phyloP scores from a whole-genome alignment of 2,888 invertebrate species.

The Hyppa rectilinea region DNA sequence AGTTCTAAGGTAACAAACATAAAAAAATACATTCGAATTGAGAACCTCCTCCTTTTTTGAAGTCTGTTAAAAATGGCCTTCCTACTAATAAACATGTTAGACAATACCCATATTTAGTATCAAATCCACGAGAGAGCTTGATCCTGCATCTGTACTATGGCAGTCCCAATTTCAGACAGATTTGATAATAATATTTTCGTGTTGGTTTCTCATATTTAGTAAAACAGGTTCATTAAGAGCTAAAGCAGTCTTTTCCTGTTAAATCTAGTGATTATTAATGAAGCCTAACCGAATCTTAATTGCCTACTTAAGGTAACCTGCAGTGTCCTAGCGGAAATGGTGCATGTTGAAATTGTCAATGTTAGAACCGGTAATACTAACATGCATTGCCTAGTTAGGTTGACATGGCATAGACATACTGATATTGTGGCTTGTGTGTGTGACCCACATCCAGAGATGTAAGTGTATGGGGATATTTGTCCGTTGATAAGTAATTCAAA shows the following conservation, averaged over 20 bases:
- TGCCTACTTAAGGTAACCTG: conserved; percentile 12
- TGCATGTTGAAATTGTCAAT: conserved; percentile 51
- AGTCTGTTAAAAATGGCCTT: not conserved
- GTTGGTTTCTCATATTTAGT: not conserved
- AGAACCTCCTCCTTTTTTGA: too few species aligned
- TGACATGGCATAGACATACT: conserved; percentile 49
- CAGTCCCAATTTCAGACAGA: not conserved
- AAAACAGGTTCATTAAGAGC: conserved; percentile 22
- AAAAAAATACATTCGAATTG: too few species aligned
- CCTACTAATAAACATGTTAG: not conserved
- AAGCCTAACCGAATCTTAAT: conserved; percentile 30
- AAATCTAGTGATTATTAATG: conserved; percentile 45
- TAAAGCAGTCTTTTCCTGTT: conserved; percentile 22
- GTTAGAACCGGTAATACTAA: conserved; percentile 34
- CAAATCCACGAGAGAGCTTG: not conserved
- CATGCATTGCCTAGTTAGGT: conserved; percentile 14
- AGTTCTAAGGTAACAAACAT: too few species aligned
- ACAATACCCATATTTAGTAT: not conserved
- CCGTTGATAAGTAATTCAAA: not conserved
- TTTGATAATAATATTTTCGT: conserved; percentile 22
- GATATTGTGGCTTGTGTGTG: not conserved
- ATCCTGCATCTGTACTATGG: not conserved
- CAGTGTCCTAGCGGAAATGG: conserved; percentile 47
- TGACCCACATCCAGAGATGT: not conserved
- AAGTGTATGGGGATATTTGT: not conserved